Base-by-base conservation (phyloP, 1,140 invertebrate genomes). In the Trichonephila clavata region DNA sequence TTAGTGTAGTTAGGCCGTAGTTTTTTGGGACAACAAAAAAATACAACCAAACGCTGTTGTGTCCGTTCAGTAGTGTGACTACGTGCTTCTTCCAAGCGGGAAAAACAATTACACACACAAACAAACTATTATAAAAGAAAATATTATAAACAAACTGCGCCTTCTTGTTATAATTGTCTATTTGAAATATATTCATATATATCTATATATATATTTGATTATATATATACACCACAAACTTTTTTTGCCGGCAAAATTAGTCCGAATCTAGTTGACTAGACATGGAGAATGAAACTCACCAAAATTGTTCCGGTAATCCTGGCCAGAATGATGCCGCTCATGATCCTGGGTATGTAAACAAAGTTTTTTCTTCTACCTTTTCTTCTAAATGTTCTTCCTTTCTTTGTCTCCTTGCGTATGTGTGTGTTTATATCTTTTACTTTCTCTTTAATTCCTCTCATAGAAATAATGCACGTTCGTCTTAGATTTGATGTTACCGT, bases 1-100 rank as follows among this genome's bases (percentile, higher is more conserved):
- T 86, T 93, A 93, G 91, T 87, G 83, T 93, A 93, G 91, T 93
- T 93, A 93, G 91, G 91, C 91, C 39, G 91, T 93, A 93, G 91
- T 93, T 86, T 93, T 71, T 87, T 92, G 83, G 83, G 84, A 87
- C 43, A 80, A 27, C 63, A 84, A 84, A 80, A 86, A 83, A 93
- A 89, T 61, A 83, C 59, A 81, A 61, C 87, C 61, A 63, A 63
- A 63, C 59, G 60, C n/a, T 18, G 24, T 57, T 68, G 86, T 87
- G 57, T 59, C 43, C 24, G 43, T 87, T 32, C 65, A 87, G 86
- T 87, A 86, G 86, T 87, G 61, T 87, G 60, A 65, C 63, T 65
- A n/a, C 63, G 21, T 87, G 60, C 27, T 59, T 86, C 20, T 86
- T 21, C 3, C 18, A 57, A 83, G 60, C 59, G 57, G 32, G 20